Evolutionary conservation across 2,113 vertebrate genomes (phyloP).

Genomic region (Saccopteryx leptura): DNA sequence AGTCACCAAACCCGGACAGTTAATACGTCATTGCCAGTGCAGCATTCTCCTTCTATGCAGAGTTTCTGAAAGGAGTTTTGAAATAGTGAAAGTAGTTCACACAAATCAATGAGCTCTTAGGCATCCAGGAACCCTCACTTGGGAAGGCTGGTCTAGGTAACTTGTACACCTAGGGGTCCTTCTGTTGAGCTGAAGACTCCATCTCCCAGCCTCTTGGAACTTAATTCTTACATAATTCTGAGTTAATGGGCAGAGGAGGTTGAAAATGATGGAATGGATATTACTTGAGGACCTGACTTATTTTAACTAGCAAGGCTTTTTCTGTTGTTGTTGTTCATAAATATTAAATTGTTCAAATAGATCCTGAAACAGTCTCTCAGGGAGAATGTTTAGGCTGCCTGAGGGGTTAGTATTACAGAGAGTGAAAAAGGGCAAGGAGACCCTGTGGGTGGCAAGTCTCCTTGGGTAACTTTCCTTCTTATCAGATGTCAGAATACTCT

Average conservation of each 20-base stretch:
- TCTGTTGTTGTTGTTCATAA: conserved; percentile 47
- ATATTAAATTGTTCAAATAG: neutral
- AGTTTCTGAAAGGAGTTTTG: neutral
- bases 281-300: neutral
- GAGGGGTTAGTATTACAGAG: neutral
- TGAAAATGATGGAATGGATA: neutral
- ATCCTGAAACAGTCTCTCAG: neutral
- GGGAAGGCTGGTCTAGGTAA: neutral
- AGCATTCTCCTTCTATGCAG: neutral
- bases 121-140: neutral
- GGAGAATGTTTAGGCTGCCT: neutral
- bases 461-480: neutral
- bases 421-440: neutral
- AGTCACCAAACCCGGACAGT: neutral
- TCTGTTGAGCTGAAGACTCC: neutral
- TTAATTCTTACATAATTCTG: neutral
- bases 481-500: neutral
- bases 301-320: neutral
- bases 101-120: neutral
- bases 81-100: neutral
- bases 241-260: neutral
- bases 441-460: neutral
- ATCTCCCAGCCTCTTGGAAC: neutral
- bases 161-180: rapidly evolving
- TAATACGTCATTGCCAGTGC: neutral